These are phyloP conservation scores for Zaprionus capensis DNA, from an alignment of 1,140 invertebrate genomes.

Conservation along the genomic window DNA sequence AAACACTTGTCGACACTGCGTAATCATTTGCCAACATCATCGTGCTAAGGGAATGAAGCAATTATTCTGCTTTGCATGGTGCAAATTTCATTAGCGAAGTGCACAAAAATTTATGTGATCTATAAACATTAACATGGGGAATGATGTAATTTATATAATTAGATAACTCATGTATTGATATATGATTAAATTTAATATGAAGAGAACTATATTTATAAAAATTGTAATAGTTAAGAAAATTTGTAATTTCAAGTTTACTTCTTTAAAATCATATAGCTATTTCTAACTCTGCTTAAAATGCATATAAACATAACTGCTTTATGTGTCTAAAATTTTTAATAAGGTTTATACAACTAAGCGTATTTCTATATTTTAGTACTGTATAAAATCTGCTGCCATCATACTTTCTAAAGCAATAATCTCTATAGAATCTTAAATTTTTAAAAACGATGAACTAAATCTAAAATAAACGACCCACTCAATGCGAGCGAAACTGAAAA, in stretches of 20 bases:
- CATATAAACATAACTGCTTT: background rate
- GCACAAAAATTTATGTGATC: background rate
- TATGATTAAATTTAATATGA: too few species aligned
- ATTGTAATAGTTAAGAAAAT: too few species aligned
- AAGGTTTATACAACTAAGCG: background rate
- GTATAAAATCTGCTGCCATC: too few species aligned
- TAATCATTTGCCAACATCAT: conserved; percentile 43
- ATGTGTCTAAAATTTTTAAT: background rate
- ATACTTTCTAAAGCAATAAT: too few species aligned
- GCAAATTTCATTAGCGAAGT: background rate
- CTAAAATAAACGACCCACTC: conserved; percentile 37
- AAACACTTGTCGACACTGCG: conserved; percentile 50
- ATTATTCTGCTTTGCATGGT: background rate
- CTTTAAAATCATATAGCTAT: too few species aligned
- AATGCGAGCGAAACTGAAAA: conserved; percentile 58
- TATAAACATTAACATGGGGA: background rate
- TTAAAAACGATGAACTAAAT: too few species aligned
- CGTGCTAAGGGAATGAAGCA: background rate
- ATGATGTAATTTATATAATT: background rate
- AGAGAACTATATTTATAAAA: too few species aligned
- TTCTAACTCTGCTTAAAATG: background rate
- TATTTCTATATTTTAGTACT: background rate
- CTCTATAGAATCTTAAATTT: too few species aligned
- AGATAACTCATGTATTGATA: too few species aligned
- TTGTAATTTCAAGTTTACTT: too few species aligned